Evolutionary conservation across 2,797 vertebrate species (phyloP).

Genomic region (Danio aesculapii): DNA sequence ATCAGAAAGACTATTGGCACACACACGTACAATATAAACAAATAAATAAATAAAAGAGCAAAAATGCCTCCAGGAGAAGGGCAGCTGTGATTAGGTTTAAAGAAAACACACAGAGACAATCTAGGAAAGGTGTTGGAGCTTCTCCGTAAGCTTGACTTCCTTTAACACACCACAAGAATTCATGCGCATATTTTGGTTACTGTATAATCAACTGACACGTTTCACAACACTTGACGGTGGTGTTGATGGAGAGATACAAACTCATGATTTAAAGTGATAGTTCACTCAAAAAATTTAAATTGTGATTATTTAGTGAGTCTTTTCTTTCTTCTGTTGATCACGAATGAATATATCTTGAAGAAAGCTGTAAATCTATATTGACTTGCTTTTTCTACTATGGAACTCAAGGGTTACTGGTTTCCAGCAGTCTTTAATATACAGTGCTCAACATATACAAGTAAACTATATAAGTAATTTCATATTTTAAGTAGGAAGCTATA

Average conservation of each 20-base stretch:
- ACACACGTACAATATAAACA: not conserved
- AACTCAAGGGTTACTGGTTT: too few species aligned
- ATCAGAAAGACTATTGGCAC: slow-evolving; percentile 4
- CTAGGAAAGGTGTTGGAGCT: not conserved
- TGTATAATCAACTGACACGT: not conserved
- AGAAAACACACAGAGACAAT: not conserved
- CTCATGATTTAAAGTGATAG: not conserved
- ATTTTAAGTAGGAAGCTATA: too few species aligned
- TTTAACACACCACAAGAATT: not conserved
- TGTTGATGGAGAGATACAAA: not conserved
- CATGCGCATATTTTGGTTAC: not conserved
- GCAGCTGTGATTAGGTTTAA: slow-evolving; percentile 3
- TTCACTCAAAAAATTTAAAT: too few species aligned
- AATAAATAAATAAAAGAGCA: not conserved
- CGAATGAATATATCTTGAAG: too few species aligned
- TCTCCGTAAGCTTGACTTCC: not conserved
- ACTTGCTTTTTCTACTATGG: too few species aligned
- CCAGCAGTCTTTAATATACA: too few species aligned
- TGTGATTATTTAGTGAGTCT: too few species aligned
- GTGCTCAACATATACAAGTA: too few species aligned
- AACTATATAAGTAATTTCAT: too few species aligned
- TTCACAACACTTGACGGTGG: not conserved
- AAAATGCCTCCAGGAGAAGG: not conserved
- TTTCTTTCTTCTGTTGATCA: too few species aligned
- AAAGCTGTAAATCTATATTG: too few species aligned